Evolutionary conservation across 2,888 invertebrate species (phyloP), one percentile per base, ranked within the genome.

Genomic region (Myathropa florea): DNA sequence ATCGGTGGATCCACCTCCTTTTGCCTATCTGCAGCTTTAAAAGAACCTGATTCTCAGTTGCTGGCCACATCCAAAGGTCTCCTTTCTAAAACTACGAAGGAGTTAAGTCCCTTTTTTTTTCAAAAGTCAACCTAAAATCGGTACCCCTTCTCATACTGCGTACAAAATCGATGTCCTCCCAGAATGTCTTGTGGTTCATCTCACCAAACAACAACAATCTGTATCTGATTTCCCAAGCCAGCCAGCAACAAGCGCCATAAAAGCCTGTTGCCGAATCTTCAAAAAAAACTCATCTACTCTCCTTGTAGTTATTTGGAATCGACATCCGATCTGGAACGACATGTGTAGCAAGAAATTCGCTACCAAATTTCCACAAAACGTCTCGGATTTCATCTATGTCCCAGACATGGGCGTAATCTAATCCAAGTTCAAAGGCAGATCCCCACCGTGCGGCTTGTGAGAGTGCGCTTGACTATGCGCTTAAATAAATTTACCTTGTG

Each of bases 361-460:
- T 26, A 60, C 68, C 18, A 33, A 60, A 63, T 14, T 24, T 21
- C 7, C 39, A 46, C 46, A 60, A 70, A 36, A 21, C 3, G 39
- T 83, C 36, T 83, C 77, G 61, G 18, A 60, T 75, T 73, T 63
- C 78, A 9, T 23, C 23, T 24, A 61, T 21, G 12, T 24, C 3
- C 36, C 75, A 84, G 80, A 71, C 76, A 63, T 59, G 57, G 14
- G 2, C 72, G 84, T 67, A 84, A 84, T 61, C 61, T 53, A 76
- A 81, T 67, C 80, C 75, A 68, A 76, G 84, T 81, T 84, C 80
- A 84, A 84, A 84, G 80, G 39, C 63, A 72, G 57, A 57, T 30
- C n/a, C 67, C 53, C 59, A 23, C 9, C 2, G 33, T 60, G 61
- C 67, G 63, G 68, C 72, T 65, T 39, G n/a, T n/a, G n/a, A n/a